Evolutionary conservation across 2,888 invertebrate species (phyloP), one percentile per base, ranked within the genome.

Genomic region (Abscondita cerata): DNA sequence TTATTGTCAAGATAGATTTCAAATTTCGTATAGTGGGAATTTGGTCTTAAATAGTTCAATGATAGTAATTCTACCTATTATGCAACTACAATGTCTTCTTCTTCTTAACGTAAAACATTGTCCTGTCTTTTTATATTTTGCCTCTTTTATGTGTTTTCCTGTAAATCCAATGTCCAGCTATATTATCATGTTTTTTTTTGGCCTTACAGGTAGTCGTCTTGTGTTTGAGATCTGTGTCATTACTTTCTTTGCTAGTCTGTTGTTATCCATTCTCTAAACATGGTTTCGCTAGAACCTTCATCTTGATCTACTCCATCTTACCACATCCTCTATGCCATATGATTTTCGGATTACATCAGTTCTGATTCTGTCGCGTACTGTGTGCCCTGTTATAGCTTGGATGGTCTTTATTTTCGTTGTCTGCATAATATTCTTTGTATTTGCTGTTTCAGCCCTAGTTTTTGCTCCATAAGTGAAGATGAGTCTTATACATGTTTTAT

Each of bases 341-440:
- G 18, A 13, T 41, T 41, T 15, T 41, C 41, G 41, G 12, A 41
- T 41, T n/a, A 13, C 4, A 9, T 13, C 13, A 9, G 6, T 41
- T 41, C 41, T 41, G 9, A 41, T 41, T 41, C 41, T 41, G 41
- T 15, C 13, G 41, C 6, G 41, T 41, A 41, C 15, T 41, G 41
- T 41, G 41, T 41, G 15, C 6, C 41, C 13, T 41, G 41, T 41
- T 41, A 18, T 41, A 41, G 41, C 41, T 41, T 13, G 41, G 18
- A 41, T 4, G 36, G 36, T 36, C 36, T 36, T 36, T 2, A 36
- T 36, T 36, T 2, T 9, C 11, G 36, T 36, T 36, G 36, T 36
- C 36, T 11, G 36, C 36, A 36, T 12, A 36, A 36, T 9, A 36
- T 36, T 36, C 11, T 36, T 36, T 36, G 36, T 36, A 2, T 36